A percentile compares a stretch with the other conserved stretches of the same genome.
phyloP scores from a whole-genome alignment of 1,140 invertebrate genomes.

The Drosophila fuyamai region DNA sequence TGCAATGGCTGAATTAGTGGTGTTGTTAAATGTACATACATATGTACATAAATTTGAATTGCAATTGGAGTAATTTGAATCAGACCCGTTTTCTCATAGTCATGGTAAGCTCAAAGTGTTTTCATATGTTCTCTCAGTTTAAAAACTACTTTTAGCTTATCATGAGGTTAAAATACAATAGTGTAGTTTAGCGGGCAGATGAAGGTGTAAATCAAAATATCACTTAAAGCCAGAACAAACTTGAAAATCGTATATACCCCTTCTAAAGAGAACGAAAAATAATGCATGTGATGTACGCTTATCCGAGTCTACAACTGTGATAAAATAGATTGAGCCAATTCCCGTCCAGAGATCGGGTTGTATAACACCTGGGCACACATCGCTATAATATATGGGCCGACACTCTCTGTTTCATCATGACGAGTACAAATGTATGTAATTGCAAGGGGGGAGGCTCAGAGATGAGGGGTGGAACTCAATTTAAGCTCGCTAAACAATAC shows the following conservation, averaged over 20 bases:
- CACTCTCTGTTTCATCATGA: constrained; percentile 12
- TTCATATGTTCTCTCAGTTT: no score
- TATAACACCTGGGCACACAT: constrained; percentile 23
- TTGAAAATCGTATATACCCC: not conserved
- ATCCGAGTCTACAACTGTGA: constrained; percentile 22
- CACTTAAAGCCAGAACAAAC: no score
- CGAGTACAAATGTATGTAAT: constrained; percentile 7
- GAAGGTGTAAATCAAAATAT: no score
- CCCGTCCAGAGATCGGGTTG: constrained; percentile 38
- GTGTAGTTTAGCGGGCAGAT: no score
- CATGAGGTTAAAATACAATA: no score
- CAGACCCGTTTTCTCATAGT: no score
- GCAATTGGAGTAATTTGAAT: no score
- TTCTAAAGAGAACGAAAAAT: not conserved
- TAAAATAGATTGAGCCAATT: constrained; percentile 30
- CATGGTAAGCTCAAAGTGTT: no score
- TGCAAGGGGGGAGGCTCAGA: not conserved
- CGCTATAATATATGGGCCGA: not conserved
- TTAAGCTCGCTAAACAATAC: constrained; percentile 55
- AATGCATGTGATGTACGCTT: constrained; percentile 30
- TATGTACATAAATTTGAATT: no score
- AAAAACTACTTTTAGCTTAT: no score
- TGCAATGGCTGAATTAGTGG: no score
- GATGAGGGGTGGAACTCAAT: constrained; percentile 10
- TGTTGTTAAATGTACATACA: no score